Percentiles rank a stretch among this genome's conserved stretches.
Conservation (phyloP, 2,888 invertebrate species). For the Microdon myrmicae region DNA sequence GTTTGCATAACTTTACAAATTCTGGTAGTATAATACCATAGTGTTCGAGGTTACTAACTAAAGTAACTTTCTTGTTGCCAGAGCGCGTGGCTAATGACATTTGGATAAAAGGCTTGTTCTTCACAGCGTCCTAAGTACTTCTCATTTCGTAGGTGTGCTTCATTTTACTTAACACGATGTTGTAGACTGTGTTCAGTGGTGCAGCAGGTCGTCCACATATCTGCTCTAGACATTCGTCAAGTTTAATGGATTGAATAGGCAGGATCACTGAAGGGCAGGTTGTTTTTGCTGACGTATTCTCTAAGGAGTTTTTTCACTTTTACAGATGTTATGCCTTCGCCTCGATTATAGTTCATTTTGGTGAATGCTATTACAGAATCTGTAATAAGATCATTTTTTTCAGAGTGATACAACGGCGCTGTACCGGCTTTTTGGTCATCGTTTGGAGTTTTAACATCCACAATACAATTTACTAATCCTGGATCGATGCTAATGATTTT, state of each 20-base stretch:
- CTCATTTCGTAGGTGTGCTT: slow-evolving; percentile 66
- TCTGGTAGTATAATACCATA: slow-evolving; percentile 84
- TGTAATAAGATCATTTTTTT: slow-evolving; percentile 63
- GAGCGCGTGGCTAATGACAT: slow-evolving; percentile 82
- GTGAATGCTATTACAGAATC: slow-evolving; percentile 63
- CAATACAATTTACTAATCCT: slow-evolving; percentile 66
- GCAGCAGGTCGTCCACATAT: slow-evolving; percentile 57
- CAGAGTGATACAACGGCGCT: slow-evolving; percentile 61
- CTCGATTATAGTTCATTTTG: slow-evolving; percentile 68
- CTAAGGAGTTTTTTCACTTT: slow-evolving; percentile 76
- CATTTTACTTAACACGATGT: slow-evolving; percentile 76
- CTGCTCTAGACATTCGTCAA: slow-evolving; percentile 60
- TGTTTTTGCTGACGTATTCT: slow-evolving; percentile 76
- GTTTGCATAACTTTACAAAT: slow-evolving; percentile 85
- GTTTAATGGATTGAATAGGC: slow-evolving; percentile 58
- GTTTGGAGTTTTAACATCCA: slow-evolving; percentile 56
- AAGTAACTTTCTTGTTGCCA: slow-evolving; percentile 91
- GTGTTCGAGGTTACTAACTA: slow-evolving; percentile 87
- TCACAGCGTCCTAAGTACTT: slow-evolving; percentile 66
- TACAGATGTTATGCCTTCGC: slow-evolving; percentile 72
- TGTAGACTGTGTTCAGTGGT: slow-evolving; percentile 79
- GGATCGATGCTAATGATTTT: slow-evolving; percentile 77
- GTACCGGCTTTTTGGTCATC: slow-evolving; percentile 52
- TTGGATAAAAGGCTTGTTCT: slow-evolving; percentile 80
- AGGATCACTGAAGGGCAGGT: slow-evolving; percentile 69